Evolutionary conservation across 2,888 invertebrate genomes (phyloP), one percentile per base, ranked within the genome.

Genomic region (Tigriopus californicus): DNA sequence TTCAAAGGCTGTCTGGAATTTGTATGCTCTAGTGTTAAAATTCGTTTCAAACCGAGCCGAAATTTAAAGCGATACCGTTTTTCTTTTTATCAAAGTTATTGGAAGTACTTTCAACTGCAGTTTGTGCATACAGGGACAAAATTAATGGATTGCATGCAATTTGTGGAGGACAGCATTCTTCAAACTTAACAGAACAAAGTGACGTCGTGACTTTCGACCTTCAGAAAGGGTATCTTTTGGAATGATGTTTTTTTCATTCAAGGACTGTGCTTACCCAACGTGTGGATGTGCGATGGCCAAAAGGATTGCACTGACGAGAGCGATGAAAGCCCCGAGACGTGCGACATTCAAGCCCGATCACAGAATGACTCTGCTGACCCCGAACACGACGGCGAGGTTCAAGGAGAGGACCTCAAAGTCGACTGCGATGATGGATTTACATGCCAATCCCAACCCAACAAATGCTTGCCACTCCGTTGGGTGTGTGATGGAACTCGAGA

Each of bases 401-500:
- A n/a, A 15, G n/a, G n/a, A n/a, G n/a, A n/a, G n/a, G 18, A 22
- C 48, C 41, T 2, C 15, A 15, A 41, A n/a, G 18, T 13, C 6
- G 42, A 54, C 11, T 52, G 22, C 24, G 46, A 44, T 15, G 54
- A 54, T 10, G 24, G 15, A 12, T 54, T 40, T 24, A 11, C 41
- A 8, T 54, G 54, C 22, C n/a, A 54, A 13, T 25, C 44, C 22
- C 11, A 15, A 2, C 25, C 48, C n/a, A 41, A 13, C 2, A 20
- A 24, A n/a, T 63, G 63, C 46, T 53, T 63, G 10, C 47, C 48
- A 8, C 15, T 41, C 5, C 46, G 58, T 15, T 22, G 59, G 42
- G 61, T 64, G 42, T 66, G 66, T 61, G 66, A 66, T 61, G 64
- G 64, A 15, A 59, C 64, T 22, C 60, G 64, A 25, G 65, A 66